Percentiles rank a stretch among this genome's conserved stretches.
These are phyloP conservation scores for Barypeithes pellucidus DNA, from an alignment of 2,888 invertebrate genomes.

Conservation along the genomic window DNA sequence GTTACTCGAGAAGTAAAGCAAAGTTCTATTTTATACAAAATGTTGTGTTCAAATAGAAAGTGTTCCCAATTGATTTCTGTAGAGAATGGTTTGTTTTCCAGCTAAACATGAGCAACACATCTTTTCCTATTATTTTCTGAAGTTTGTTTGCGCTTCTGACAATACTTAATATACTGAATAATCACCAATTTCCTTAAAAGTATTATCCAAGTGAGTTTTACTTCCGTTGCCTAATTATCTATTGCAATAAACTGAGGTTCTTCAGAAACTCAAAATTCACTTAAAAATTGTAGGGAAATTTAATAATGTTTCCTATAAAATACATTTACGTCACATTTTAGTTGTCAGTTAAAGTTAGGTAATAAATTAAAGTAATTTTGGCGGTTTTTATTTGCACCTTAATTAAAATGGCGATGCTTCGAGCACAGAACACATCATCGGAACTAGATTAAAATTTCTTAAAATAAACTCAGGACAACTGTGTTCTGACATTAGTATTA, in stretches of 20 bases:
- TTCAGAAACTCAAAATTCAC: conserved; percentile 9
- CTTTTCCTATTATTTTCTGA: conserved; percentile 10
- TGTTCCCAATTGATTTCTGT: conserved; percentile 5
- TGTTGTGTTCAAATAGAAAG: background rate
- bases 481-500: too few species aligned
- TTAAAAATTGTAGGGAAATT: conserved; percentile 1
- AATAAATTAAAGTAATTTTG: too few species aligned
- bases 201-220: conserved; percentile 41
- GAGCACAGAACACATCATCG: too few species aligned
- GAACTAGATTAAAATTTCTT: too few species aligned
- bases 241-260: conserved; percentile 4
- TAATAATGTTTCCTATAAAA: background rate
- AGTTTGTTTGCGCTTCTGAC: conserved; percentile 40
- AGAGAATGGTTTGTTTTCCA: conserved; percentile 18
- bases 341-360: too few species aligned
- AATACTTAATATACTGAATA: conserved; percentile 48
- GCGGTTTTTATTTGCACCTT: too few species aligned
- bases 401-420: too few species aligned
- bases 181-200: conserved; percentile 49
- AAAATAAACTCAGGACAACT: too few species aligned
- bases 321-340: too few species aligned
- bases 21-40: too few species aligned
- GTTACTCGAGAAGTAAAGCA: too few species aligned
- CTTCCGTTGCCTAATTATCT: conserved; percentile 33
- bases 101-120: background rate